Evolutionary conservation across 2,797 vertebrate genomes (phyloP), one percentile per base, ranked within the genome.

Genomic region (Carcharodon carcharias): DNA sequence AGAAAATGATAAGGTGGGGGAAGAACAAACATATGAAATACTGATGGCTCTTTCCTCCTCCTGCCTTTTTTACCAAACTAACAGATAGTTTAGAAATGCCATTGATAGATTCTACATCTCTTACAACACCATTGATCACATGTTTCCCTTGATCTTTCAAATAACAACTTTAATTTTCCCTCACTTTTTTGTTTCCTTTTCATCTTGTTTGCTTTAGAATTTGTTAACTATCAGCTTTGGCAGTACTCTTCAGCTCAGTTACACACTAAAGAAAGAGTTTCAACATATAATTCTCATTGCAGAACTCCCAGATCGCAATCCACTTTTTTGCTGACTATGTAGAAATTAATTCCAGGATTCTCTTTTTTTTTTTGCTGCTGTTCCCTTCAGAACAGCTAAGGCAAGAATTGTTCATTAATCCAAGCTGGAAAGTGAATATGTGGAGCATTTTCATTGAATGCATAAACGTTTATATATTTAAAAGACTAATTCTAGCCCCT

Each of bases 221-320:
- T 65, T 21, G 89, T 92, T 92, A 92, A 65, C 18, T 65, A 92
- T 92, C 89, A 92, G 58, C 35, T 92, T 61, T 65, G 89, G 14
- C 35, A 21, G 35, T 23, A 40, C 16, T 40, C n/a, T 61, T 40
- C 18, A 0, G 4, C 18, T 5, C 89, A 92, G 35, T 92, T 65
- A 8, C 35, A n/a, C 31, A 61, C 58, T 65, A 92, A 92, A 23
- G 61, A 65, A 63, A 63, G 18, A 92, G 58, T 92, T 21, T 5
- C 58, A 92, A 63, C 58, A 65, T 92, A 21, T 40, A 40, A 92
- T 92, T 92, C 89, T 92, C 61, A 65, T 6, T 23, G 89, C 58
- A 92, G 89, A 92, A 63, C 89, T 63, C 31, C 58, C 35, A 92
- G 89, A 92, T 63, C 31, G 6, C 89, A 92, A 21, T 63, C 89